Evolutionary conservation across 2,888 invertebrate species (phyloP).

Genomic region (Tupiocoris notatus): DNA sequence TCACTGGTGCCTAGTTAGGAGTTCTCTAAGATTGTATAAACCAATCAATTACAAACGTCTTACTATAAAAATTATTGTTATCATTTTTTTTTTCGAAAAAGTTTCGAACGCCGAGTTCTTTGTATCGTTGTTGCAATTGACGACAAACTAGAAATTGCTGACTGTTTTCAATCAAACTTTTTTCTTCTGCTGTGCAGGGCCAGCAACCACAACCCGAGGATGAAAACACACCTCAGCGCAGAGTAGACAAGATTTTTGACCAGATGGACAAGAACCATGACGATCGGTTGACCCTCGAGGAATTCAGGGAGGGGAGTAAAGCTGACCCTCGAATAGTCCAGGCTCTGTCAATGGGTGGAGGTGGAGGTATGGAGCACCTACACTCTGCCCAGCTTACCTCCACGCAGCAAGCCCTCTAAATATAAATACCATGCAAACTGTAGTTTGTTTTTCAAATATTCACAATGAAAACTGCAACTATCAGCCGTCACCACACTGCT

Average conservation of each 20-base stretch:
- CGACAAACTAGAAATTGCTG: neutral
- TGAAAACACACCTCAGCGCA: constrained; percentile 89
- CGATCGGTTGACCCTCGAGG: constrained; percentile 90
- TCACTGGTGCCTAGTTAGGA: too few relatives aligned
- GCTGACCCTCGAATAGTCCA: constrained; percentile 98
- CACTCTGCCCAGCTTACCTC: constrained; percentile 31
- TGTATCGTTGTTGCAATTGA: too few relatives aligned
- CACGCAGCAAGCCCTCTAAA: constrained; percentile 13
- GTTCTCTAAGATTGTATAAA: too few relatives aligned
- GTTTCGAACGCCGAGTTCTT: too few relatives aligned
- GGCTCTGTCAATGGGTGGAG: constrained; percentile 75
- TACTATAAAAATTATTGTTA: too few relatives aligned
- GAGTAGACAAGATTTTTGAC: constrained; percentile 97
- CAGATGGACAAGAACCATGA: constrained; percentile 99
- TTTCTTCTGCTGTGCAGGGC: constrained; percentile 60
- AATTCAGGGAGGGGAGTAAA: constrained; percentile 96
- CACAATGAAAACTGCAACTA: neutral
- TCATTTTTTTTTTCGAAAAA: too few relatives aligned
- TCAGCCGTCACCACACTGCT: neutral
- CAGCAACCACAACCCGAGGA: constrained; percentile 85
- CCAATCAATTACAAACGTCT: too few relatives aligned
- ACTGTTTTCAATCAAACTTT: neutral
- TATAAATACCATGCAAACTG: neutral
- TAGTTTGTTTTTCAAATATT: neutral
- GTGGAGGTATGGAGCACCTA: constrained; percentile 56